Base-by-base conservation (phyloP, 2,888 invertebrate genomes). In the Crematogaster levior region DNA sequence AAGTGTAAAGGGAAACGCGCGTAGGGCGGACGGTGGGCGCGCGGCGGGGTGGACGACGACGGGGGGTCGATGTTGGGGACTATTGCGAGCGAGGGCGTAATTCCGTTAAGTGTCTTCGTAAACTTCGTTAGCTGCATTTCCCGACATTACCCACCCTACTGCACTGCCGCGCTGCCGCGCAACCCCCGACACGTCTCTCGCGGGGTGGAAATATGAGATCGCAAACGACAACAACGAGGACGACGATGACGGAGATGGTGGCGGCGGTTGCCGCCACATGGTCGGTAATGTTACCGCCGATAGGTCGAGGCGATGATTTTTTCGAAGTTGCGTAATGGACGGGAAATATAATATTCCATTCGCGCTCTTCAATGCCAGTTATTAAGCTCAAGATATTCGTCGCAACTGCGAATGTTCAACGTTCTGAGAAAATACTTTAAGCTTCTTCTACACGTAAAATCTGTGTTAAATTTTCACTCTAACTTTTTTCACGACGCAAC, bases 91-190 rank as follows among this genome's bases (percentile, higher is more conserved):
- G 85, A 86, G 89, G 86, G 89, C 89, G 88, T 91, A 91, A 92
- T 92, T 91, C 91, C 90, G 91, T 92, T 91, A 91, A 92, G 93
- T 92, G 91, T 92, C 93, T 93, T 93, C 90, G 90, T 89, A 92
- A 93, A 93, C 93, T 93, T 93, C 92, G 92, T 93, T 93, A 93
- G 90, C 89, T 90, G 90, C 90, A 90, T 92, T 92, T 91, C 89
- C 92, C 89, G 89, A 89, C 92, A 91, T 92, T 91, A 92, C 89
- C 81, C 91, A 89, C 79, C 84, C 90, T 72, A 74, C 61, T 43
- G 81, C 85, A 56, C 83, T 61, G 56, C 56, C 56, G 53, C 53
- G 53, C 56, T 82, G 56, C 87, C 85, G 75, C 86, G 88, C 79
- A 82, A 77, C 53, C 68, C 79, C 77, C 77, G 34, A 79, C 24